These are phyloP conservation scores for Drosophila repletoides DNA, from an alignment of 1,140 invertebrate species.

Conservation along the genomic window DNA sequence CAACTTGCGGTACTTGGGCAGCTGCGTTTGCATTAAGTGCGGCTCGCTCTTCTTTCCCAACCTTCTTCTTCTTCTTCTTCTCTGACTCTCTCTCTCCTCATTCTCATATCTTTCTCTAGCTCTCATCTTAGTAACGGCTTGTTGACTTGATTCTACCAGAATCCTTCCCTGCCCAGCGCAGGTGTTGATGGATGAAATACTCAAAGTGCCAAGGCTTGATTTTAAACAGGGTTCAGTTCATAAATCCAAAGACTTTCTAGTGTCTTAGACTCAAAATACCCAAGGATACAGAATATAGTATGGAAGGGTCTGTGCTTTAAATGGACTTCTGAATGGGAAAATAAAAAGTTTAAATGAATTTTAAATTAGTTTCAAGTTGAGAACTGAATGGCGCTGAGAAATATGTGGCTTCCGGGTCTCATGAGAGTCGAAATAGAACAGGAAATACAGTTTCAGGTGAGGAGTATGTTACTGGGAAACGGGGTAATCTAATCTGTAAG, in stretches of 20 bases:
- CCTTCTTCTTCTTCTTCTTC: background rate
- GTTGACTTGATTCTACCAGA: constrained; percentile 46
- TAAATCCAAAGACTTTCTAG: constrained; percentile 17
- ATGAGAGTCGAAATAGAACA: too few species aligned
- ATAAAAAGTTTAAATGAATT: background rate
- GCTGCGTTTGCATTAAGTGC: constrained; percentile 65
- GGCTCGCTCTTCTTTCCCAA: constrained; percentile 32
- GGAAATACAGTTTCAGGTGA: background rate
- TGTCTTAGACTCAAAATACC: constrained; percentile 8
- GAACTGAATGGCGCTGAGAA: too few species aligned
- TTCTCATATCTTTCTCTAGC: background rate
- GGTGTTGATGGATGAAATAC: constrained; percentile 68
- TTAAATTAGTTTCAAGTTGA: too few species aligned
- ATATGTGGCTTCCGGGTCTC: too few species aligned
- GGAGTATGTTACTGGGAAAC: too few species aligned
- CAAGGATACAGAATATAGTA: constrained; percentile 7
- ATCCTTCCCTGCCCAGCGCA: constrained; percentile 31
- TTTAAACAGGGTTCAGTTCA: background rate
- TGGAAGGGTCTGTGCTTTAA: background rate
- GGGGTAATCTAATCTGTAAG: too few species aligned
- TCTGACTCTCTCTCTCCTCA: background rate
- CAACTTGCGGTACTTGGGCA: constrained; percentile 67
- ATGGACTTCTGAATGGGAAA: background rate
- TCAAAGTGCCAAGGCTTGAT: constrained; percentile 17
- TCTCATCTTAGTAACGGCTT: constrained; percentile 49